phyloP scores from a whole-genome alignment of 2,888 invertebrate species.

The Dynastes tityus region DNA sequence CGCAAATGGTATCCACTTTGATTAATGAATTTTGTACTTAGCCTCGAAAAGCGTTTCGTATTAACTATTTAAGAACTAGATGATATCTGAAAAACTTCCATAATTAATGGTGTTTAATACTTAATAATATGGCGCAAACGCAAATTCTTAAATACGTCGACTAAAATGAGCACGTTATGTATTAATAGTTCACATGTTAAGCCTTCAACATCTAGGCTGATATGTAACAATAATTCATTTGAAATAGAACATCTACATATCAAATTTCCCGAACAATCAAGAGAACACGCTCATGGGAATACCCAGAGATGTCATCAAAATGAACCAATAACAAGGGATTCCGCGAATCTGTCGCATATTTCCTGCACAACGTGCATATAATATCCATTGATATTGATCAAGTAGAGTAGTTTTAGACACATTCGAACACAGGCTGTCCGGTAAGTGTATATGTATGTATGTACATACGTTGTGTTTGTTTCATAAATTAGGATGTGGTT shows the following conservation, averaged over 20 bases:
- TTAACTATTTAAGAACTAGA: not conserved
- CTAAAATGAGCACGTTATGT: not conserved
- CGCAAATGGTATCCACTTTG: not conserved
- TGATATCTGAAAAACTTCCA: not conserved
- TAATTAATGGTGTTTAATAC: not conserved
- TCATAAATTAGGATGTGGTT: no score
- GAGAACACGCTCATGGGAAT: conserved; percentile 8
- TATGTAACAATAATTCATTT: conserved; percentile 30
- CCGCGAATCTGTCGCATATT: conserved; percentile 10
- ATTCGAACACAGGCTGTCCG: not conserved
- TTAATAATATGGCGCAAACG: not conserved
- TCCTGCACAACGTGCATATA: conserved; percentile 2
- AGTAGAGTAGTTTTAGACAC: not conserved
- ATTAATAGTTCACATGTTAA: conserved; percentile 19
- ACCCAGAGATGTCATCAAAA: conserved; percentile 17
- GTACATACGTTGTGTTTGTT: no score
- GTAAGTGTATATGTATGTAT: no score
- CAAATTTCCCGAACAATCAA: conserved; percentile 25
- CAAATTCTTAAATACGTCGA: not conserved
- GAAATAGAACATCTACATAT: conserved; percentile 10
- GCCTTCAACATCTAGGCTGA: not conserved
- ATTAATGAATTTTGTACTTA: conserved; percentile 19
- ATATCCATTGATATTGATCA: conserved; percentile 1
- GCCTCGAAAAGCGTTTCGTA: not conserved
- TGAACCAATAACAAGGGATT: conserved; percentile 21